A percentile compares a stretch with the other conserved stretches of the same genome.
These are phyloP conservation scores for Eidolon dupreanum DNA, from an alignment of 2,797 vertebrate species.

Conservation along the genomic window DNA sequence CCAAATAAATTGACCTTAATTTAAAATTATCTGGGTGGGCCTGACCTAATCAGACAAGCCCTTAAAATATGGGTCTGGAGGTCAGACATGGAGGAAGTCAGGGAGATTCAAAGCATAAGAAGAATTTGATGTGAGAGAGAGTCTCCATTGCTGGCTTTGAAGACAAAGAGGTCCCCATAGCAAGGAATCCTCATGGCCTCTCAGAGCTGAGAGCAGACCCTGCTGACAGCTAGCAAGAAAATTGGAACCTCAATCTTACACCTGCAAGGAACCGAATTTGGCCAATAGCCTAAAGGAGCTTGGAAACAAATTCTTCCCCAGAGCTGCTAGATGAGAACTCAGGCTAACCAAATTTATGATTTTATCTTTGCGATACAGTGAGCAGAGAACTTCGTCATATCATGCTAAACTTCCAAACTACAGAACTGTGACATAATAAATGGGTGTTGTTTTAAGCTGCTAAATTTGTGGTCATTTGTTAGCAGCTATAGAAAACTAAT, in stretches of 20 bases:
- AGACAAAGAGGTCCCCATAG: background rate
- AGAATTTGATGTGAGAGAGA: background rate
- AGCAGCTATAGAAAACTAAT: conserved; percentile 1
- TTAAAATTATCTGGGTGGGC: background rate
- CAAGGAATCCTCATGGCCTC: background rate
- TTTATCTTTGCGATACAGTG: background rate
- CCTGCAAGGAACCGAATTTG: background rate
- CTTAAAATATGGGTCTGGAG: background rate
- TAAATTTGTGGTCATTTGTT: conserved; percentile 8
- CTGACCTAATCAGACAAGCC: background rate
- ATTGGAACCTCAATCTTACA: background rate
- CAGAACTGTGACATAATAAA: background rate
- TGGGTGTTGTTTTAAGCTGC: background rate
- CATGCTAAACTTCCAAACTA: background rate
- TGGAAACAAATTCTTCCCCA: background rate
- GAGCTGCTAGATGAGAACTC: background rate
- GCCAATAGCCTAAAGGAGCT: background rate
- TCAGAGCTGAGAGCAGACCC: background rate
- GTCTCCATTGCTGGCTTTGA: background rate
- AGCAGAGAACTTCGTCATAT: background rate
- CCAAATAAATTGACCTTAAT: background rate
- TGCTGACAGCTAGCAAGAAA: background rate
- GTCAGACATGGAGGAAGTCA: background rate
- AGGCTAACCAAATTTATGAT: background rate
- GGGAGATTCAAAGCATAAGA: background rate